phyloP scores from a whole-genome alignment of 2,888 invertebrate species.

The Eilema griseolum region DNA sequence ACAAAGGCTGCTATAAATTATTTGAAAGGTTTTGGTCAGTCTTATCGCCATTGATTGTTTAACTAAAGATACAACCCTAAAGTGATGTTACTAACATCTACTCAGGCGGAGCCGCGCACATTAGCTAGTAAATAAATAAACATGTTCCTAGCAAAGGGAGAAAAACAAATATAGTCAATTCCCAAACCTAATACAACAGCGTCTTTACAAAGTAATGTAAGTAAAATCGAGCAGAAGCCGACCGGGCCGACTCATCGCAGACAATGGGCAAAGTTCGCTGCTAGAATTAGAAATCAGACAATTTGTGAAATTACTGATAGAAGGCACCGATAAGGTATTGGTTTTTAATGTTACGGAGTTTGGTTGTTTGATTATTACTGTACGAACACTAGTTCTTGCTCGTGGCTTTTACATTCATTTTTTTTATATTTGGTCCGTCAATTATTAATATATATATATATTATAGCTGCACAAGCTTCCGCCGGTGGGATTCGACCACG shows the following conservation, averaged over 20 bases:
- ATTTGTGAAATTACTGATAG: constrained; percentile 43
- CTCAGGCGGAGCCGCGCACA: not conserved
- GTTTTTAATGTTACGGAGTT: constrained; percentile 31
- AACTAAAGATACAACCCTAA: too few species aligned
- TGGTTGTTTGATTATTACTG: not conserved
- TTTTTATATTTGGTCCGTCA: not conserved
- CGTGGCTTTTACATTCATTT: not conserved
- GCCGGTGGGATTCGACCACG: too few species aligned
- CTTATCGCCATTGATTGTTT: too few species aligned
- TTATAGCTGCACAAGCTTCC: too few species aligned
- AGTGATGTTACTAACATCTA: not conserved
- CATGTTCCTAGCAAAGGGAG: not conserved
- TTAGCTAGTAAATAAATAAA: not conserved
- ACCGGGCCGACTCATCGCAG: constrained; percentile 38
- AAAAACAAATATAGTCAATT: not conserved
- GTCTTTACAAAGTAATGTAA: constrained; percentile 31
- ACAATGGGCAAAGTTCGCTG: constrained; percentile 38
- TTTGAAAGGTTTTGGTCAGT: too few species aligned
- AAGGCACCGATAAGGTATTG: constrained; percentile 32
- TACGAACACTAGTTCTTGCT: not conserved
- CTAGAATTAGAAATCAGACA: constrained; percentile 39
- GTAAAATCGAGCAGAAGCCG: constrained; percentile 25
- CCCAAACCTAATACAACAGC: constrained; percentile 24
- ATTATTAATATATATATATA: too few species aligned
- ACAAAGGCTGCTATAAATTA: too few species aligned